Evolutionary conservation across 2,888 invertebrate genomes (phyloP), one percentile per base, ranked within the genome.

Genomic region (Baccha elongata): DNA sequence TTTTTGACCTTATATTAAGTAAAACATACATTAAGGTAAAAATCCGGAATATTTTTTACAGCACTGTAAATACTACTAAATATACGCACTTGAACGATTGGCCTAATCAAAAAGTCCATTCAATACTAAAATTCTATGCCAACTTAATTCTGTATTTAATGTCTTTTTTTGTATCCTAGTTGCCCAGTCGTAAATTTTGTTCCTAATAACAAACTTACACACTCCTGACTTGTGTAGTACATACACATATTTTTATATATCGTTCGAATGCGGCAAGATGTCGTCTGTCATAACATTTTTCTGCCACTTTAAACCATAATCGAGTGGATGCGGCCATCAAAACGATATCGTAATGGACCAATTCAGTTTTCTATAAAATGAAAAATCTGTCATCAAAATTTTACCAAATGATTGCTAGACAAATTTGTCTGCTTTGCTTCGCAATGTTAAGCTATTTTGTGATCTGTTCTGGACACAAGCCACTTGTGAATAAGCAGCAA

Each of bases 261-360:
- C 5, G 19, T 21, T 44, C 44, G 17, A 42, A 15, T 42, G 60
- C 60, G 60, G 42, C 71, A 71, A 60, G 65, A 81, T 81, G 76
- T 81, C 76, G 76, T 71, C 71, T 71, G 50, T 71, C 76, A 64
- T 71, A 65, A 78, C 71, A 78, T 78, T 78, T 76, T 76, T 52
- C 65, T 76, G 76, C 48, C 81, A 81, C 81, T 81, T 81, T 81
- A 81, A 81, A 76, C 81, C 80, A 81, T 81, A 81, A 81, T 81
- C 71, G 76, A 81, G 76, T 71, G 76, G 75, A 76, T 71, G 65
- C 58, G 71, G 46, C 58, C 35, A 71, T 81, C 44, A 44, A 76
- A 81, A 71, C 71, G 71, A 76, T 53, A 46, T 62, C 76, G 71
- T 76, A 76, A 76, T 81, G 81, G 71, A 67, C 81, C 67, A 52